Base-by-base conservation (phyloP, 2,888 invertebrate species). In the Dioctria linearis region DNA sequence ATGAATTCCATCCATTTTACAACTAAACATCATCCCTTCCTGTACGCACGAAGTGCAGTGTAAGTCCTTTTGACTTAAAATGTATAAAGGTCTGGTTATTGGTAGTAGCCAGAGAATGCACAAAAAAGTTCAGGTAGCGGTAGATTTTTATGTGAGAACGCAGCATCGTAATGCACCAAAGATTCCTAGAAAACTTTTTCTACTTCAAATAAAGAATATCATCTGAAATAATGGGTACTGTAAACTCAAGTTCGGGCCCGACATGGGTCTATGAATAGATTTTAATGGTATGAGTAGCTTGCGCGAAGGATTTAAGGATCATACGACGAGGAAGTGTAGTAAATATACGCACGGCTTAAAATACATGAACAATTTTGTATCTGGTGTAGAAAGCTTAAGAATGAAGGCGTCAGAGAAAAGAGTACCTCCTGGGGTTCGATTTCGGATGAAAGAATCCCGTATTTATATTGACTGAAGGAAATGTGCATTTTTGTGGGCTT, bases 111-210 rank as follows among this genome's bases (percentile, higher is more conserved):
- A 51, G 67, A 51, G 39, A 67, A 46, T 51, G 51, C 71, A 73
- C 43, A 73, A 54, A 73, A 54, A 76, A 76, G 63, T 76, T 76
- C 76, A 76, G 76, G 76, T 76, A 76, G 76, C 63, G 25, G n/a
- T 46, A 43, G 46, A 39, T 63, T 49, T 25, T 76, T 63, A 63
- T 42, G 46, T 63, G 63, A 63, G 51, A 76, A 76, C 25, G 2
- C 76, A 43, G 66, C 61, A 25, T 25, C 76, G 43, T 25, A 76
- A 63, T 42, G 61, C 63, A 46, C 5, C 37, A 39, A 76, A 63
- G 39, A 49, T 76, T 76, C 76, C 49, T 76, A 39, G 76, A 49
- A 76, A 76, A 61, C 63, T 76, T 76, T 76, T 61, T 63, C 40
- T 63, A 11, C 8, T 1, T 37, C 39, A 63, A 76, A 73, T 57